Conservation (phyloP, 2,888 invertebrate species). For the Brenthis ino region DNA sequence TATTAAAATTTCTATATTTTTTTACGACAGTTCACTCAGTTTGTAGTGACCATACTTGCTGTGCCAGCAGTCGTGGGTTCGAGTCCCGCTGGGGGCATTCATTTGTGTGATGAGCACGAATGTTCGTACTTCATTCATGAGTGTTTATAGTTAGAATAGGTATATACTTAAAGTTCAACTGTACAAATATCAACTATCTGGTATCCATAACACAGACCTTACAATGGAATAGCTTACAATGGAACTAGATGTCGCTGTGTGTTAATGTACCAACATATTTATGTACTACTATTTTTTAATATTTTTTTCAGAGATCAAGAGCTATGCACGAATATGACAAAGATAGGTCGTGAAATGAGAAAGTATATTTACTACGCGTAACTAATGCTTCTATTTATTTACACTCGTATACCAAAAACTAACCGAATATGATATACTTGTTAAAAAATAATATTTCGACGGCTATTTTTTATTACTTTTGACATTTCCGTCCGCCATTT, state of each 20-base stretch:
- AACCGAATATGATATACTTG: slow-evolving; percentile 24
- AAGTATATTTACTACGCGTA: slow-evolving; percentile 48
- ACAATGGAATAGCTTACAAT: too few species aligned
- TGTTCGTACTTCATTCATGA: too few species aligned
- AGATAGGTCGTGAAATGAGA: slow-evolving; percentile 58
- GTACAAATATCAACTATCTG: too few species aligned
- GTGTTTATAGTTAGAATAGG: too few species aligned
- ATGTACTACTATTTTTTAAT: not conserved
- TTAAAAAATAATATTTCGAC: slow-evolving; percentile 16
- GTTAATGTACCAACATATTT: not conserved
- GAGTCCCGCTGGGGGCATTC: too few species aligned
- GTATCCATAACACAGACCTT: too few species aligned
- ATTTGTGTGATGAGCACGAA: too few species aligned
- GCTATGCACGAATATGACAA: slow-evolving; percentile 89
- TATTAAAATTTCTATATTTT: too few species aligned
- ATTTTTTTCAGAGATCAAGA: slow-evolving; percentile 86
- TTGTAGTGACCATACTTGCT: too few species aligned
- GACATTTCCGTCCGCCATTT: slow-evolving; percentile 27
- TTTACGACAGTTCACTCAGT: too few species aligned
- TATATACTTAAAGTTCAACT: too few species aligned
- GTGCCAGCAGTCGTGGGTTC: too few species aligned
- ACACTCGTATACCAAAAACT: slow-evolving; percentile 33
- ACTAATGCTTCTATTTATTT: slow-evolving; percentile 5
- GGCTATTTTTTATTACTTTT: slow-evolving; percentile 7
- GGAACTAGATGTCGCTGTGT: not conserved